Conservation (phyloP, 2,888 invertebrate genomes). For the Piscicola geometra region DNA sequence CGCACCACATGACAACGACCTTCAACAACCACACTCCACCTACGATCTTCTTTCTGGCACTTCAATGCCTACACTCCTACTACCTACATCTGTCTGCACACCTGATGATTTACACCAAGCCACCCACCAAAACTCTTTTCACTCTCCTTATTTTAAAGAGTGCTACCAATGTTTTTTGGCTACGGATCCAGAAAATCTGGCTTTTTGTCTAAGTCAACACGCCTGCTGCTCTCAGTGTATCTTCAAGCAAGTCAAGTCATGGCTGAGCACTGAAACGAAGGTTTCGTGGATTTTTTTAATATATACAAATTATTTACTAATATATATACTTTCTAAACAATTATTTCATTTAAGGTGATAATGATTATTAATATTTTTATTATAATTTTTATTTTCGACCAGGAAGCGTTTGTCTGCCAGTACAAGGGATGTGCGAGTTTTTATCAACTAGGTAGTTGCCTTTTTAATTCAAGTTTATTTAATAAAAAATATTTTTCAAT, state of each 20-base stretch:
- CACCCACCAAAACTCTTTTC: background rate
- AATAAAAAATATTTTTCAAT: background rate
- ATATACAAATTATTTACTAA: too few species aligned
- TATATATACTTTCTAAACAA: too few species aligned
- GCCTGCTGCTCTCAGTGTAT: conserved; percentile 25
- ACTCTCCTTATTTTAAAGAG: background rate
- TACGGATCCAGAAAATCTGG: conserved; percentile 5
- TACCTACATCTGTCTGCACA: too few species aligned
- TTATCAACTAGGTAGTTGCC: too few species aligned
- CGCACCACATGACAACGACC: too few species aligned
- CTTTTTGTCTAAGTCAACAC: conserved; percentile 24
- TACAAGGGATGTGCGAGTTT: too few species aligned
- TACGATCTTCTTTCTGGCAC: too few species aligned
- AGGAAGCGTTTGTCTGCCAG: too few species aligned
- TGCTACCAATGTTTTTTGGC: background rate
- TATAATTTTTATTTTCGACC: too few species aligned
- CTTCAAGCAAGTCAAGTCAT: conserved; percentile 29
- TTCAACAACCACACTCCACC: too few species aligned
- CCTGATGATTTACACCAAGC: too few species aligned
- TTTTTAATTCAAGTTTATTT: background rate
- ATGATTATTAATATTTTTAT: background rate
- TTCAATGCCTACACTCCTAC: too few species aligned
- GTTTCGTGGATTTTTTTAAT: background rate
- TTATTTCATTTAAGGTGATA: background rate
- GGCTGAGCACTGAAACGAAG: conserved; percentile 30